Base-by-base conservation (phyloP, 2,888 invertebrate genomes). In the Ophioninae sp. region DNA sequence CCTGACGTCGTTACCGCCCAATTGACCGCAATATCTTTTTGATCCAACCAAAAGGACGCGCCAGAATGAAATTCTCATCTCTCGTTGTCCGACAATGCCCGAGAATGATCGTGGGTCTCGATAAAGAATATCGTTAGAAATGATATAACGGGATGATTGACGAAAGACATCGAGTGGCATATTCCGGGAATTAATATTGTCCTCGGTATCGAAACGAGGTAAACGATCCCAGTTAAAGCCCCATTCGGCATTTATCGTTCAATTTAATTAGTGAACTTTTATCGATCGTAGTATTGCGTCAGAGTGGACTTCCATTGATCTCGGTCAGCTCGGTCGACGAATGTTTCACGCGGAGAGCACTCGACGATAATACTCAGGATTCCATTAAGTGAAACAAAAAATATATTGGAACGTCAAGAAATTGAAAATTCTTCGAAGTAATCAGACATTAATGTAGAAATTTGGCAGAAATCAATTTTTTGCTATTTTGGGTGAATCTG, bases 111-210 rank as follows among this genome's bases (percentile, higher is more conserved):
- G 13, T n/a, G 44, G 8, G 17, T 65, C 10, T 50, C 75, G 39
- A 80, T 68, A 59, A 44, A 62, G 50, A 73, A 62, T 62, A 44
- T 61, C 44, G 62, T 73, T n/a, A n/a, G 61, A n/a, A 44, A 73
- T 44, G 73, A 72, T 23, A 44, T 50, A 41, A 73, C 61, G 23
- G n/a, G 30, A 72, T 72, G 72, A 72, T 21, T 64, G 41, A 78
- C 69, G 70, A 44, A 61, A 50, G 23, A 74, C 57, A 70, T 81
- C 37, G 44, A 76, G 57, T 62, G 57, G 6, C 44, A 23, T 67
- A 74, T 79, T 79, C 64, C 50, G 62, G 57, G 41, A 74, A 64
- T 69, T 44, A 44, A 74, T 74, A 82, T 82, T 78, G 57, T 30
- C n/a, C 69, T 78, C 74, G 69, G 64, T 67, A 69, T 78, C 64